Conservation (phyloP, 1,140 invertebrate genomes). For the Uloborus diversus region DNA sequence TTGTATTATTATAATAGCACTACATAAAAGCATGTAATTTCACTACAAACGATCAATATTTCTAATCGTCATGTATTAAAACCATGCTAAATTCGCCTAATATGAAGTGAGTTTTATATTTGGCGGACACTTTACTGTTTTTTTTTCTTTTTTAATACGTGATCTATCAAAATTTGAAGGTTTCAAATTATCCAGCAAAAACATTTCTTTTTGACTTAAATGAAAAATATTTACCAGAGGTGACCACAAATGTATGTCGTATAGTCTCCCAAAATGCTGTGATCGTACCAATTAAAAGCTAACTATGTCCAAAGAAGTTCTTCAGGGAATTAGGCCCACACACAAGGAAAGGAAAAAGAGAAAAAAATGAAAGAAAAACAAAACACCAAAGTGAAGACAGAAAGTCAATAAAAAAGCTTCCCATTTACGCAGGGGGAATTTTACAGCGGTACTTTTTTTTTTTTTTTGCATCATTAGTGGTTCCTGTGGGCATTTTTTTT, state of each 20-base stretch:
- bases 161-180: no score
- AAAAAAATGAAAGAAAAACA: constrained; percentile 2
- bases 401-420: constrained; percentile 44
- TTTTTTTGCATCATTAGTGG: constrained; percentile 40
- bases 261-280: constrained; percentile 16
- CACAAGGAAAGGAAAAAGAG: no score
- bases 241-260: constrained; percentile 37
- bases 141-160: no score
- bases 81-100: no score
- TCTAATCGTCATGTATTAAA: no score
- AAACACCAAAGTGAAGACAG: constrained; percentile 16
- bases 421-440: constrained; percentile 11
- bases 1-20: no score
- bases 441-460: constrained; percentile 1
- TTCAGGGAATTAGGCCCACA: constrained; percentile 6
- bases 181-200: no score
- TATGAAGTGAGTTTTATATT: no score
- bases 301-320: constrained; percentile 14
- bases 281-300: constrained; percentile 28
- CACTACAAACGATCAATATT: no score
- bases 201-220: not conserved
- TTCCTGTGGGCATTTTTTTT: not conserved
- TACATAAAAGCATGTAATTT: no score
- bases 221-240: constrained; percentile 5
- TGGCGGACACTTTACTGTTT: no score